Base-by-base conservation (phyloP, 2,888 invertebrate genomes). In the Melanotus villosus region DNA sequence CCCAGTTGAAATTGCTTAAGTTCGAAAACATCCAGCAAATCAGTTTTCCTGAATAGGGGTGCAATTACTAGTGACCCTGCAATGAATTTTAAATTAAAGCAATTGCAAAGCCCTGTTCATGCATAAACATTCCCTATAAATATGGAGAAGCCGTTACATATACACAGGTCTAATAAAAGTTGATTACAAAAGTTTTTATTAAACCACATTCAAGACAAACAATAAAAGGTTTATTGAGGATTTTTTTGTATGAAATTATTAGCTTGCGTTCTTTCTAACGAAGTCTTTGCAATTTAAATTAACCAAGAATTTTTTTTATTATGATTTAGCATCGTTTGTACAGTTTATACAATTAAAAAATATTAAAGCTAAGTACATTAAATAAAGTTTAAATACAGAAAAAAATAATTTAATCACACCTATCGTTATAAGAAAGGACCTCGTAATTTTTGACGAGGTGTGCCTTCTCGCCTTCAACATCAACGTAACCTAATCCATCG, bases 71-170 rank as follows among this genome's bases (percentile, higher is more conserved):
- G 30, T 10, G 16, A 52, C 23, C 52, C 32, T 50, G 52, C 32
- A 52, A 52, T 52, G 52, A 52, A 52, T 52, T 52, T 52, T 34
- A 52, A 52, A 52, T 52, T 52, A 12, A 30, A 32, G 18, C 52
- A 23, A 52, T 52, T 52, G 52, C 26, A 16, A 34, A 32, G 16
- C 52, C 32, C 52, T 52, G 12, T 23, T 52, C 52, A 52, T 52
- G 52, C 52, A 52, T 52, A 52, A 32, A 52, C 52, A 52, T 52
- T 52, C 32, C 9, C 23, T 47, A 47, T 52, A 52, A 52, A 52
- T 52, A 52, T 52, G 52, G 32, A 52, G 52, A 52, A 52, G 52
- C 18, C n/a, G 32, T n/a, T 23, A 47, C 52, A 34, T 10, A 18
- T n/a, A 1, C 52, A 3, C 45, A n/a, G 45, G 23, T 18, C n/a